Percentiles rank a stretch among this genome's conserved stretches.
Evolutionary conservation across 2,113 vertebrate genomes (phyloP).

Genomic region (Smithornis capensis): DNA sequence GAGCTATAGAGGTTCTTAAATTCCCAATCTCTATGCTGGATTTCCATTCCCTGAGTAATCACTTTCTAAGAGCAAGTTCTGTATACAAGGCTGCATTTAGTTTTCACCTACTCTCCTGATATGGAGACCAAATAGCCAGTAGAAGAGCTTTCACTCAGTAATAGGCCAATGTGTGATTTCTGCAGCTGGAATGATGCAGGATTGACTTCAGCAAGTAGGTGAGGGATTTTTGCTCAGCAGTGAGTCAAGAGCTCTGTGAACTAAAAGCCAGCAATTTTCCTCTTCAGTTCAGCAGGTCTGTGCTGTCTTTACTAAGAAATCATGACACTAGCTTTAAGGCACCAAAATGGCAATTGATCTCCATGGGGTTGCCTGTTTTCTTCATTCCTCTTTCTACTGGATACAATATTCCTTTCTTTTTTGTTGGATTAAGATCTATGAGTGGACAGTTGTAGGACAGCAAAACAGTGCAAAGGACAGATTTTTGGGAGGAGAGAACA

Average conservation of each 20-base stretch:
- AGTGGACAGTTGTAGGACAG: not conserved
- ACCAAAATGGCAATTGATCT: not conserved
- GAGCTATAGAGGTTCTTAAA: not conserved
- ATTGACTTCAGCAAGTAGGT: not conserved
- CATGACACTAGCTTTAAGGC: not conserved
- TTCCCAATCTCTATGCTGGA: not conserved
- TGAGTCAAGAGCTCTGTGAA: not conserved
- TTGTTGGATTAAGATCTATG: not conserved
- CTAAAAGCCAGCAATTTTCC: not conserved
- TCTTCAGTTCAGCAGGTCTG: not conserved
- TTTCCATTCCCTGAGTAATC: not conserved
- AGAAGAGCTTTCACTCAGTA: not conserved
- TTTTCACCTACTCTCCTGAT: not conserved
- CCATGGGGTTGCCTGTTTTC: not conserved
- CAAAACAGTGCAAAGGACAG: not conserved
- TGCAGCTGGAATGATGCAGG: not conserved
- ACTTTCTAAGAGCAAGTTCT: not conserved
- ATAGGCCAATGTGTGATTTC: not conserved
- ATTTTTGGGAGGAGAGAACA: not conserved
- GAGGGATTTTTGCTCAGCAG: not conserved
- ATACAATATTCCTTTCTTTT: not conserved
- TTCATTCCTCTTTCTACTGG: not conserved
- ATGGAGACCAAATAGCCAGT: not conserved
- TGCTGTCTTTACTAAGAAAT: accelerated
- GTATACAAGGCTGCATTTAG: not conserved